Evolutionary conservation across 2,797 vertebrate species (phyloP).

Genomic region (Bradypodion ventrale): DNA sequence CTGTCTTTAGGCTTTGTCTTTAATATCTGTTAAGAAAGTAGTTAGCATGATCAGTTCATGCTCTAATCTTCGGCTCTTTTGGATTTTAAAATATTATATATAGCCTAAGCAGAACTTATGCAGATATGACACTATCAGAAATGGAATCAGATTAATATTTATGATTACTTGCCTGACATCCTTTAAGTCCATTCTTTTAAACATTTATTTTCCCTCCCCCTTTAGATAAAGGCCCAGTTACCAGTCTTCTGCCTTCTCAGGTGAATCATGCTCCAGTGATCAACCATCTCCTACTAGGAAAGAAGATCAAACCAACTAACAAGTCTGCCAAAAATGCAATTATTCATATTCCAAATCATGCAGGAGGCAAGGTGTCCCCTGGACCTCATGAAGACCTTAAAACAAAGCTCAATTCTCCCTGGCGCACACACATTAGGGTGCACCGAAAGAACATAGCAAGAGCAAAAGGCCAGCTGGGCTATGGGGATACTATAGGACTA

Average conservation of each 20-base stretch:
- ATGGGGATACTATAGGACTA: conserved; percentile 79
- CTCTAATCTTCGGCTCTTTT: neutral
- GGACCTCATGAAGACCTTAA: conserved; percentile 79
- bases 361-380: conserved; percentile 76
- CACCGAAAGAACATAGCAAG: conserved; percentile 86
- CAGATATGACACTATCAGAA: neutral
- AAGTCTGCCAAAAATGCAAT: conserved; percentile 76
- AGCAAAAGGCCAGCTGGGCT: conserved; percentile 84
- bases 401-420: conserved; percentile 84
- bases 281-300: conserved; percentile 95
- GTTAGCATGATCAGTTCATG: neutral
- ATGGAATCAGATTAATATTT: neutral
- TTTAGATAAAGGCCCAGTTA: conserved; percentile 93
- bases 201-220: conserved; percentile 58
- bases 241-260: conserved; percentile 90
- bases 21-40: neutral
- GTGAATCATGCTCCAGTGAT: conserved; percentile 90
- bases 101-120: conserved; percentile 29
- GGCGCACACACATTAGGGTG: conserved; percentile 90
- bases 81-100: neutral
- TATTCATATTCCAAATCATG: conserved; percentile 73
- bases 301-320: conserved; percentile 79
- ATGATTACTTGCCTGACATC: neutral
- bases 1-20: fast-evolving
- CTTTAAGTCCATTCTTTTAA: conserved; percentile 38